Percentiles rank a stretch among this genome's conserved stretches.
These are phyloP conservation scores for Leptopilina myrica DNA, from an alignment of 2,888 invertebrate species.

Conservation along the genomic window DNA sequence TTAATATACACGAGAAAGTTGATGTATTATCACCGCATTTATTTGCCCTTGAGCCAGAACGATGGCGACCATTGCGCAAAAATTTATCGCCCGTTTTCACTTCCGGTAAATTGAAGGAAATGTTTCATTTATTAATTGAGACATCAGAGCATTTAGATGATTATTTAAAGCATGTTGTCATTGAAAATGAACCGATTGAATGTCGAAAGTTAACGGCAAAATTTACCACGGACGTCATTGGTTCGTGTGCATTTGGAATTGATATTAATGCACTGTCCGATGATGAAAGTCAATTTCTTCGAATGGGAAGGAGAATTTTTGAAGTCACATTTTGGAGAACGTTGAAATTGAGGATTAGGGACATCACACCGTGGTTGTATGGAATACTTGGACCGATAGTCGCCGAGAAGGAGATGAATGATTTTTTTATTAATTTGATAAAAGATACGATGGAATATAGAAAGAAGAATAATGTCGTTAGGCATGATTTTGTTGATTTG, in stretches of 20 bases:
- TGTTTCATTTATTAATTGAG: constrained; percentile 74
- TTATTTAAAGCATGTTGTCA: constrained; percentile 60
- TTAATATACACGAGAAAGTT: constrained; percentile 48
- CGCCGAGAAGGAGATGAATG: constrained; percentile 59
- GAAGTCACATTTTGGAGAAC: constrained; percentile 49
- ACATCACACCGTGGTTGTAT: constrained; percentile 59
- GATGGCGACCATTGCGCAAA: constrained; percentile 76
- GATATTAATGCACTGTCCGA: constrained; percentile 73
- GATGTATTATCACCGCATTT: constrained; percentile 73
- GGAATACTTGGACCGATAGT: constrained; percentile 55
- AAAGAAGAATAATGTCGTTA: constrained; percentile 70
- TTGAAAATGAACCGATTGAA: constrained; percentile 60
- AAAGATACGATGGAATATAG: constrained; percentile 71
- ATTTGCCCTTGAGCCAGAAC: constrained; percentile 70
- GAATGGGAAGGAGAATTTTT: constrained; percentile 70
- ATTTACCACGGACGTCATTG: constrained; percentile 77
- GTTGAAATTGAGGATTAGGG: constrained; percentile 56
- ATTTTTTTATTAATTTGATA: constrained; percentile 70
- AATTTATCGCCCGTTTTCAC: constrained; percentile 77
- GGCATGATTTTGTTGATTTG: constrained; percentile 76
- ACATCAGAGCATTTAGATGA: constrained; percentile 70
- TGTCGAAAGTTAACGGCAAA: constrained; percentile 71
- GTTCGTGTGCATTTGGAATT: constrained; percentile 76
- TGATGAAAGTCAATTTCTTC: constrained; percentile 72
- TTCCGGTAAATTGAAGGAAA: constrained; percentile 77